Percentiles rank a stretch among this genome's conserved stretches.
Conservation (phyloP, 1,140 invertebrate genomes). For the Papilio glaucus region DNA sequence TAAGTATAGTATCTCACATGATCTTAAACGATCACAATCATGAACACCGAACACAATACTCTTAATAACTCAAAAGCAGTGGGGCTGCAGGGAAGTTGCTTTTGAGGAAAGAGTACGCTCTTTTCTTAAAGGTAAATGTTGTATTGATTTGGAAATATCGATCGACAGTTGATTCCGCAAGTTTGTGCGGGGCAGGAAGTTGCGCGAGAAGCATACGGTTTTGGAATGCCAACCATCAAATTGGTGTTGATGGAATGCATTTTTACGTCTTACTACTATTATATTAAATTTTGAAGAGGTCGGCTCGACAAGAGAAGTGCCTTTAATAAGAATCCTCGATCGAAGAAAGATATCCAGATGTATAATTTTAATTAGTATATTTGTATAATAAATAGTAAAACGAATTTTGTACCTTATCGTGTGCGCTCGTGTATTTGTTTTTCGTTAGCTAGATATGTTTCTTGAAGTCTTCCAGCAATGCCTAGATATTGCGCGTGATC, state of each 20-base stretch:
- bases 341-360: no score
- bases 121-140: not conserved
- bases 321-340: not conserved
- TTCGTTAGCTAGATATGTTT: no score
- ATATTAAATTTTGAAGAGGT: not conserved
- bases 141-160: constrained; percentile 18
- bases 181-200: not conserved
- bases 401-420: no score
- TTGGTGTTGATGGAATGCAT: not conserved
- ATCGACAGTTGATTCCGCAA: constrained; percentile 20
- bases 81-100: not conserved
- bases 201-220: not conserved
- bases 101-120: not conserved
- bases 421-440: no score
- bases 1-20: not conserved
- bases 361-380: not conserved
- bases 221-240: not conserved
- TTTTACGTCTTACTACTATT: not conserved
- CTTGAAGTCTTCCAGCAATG: no score
- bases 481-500: no score
- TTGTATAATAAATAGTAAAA: not conserved
- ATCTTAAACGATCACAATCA: not conserved
- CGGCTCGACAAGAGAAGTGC: not conserved
- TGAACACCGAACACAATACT: no score
- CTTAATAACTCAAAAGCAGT: not conserved